Evolutionary conservation across 1,140 invertebrate genomes (phyloP).

Genomic region (Dendroctonus valens): DNA sequence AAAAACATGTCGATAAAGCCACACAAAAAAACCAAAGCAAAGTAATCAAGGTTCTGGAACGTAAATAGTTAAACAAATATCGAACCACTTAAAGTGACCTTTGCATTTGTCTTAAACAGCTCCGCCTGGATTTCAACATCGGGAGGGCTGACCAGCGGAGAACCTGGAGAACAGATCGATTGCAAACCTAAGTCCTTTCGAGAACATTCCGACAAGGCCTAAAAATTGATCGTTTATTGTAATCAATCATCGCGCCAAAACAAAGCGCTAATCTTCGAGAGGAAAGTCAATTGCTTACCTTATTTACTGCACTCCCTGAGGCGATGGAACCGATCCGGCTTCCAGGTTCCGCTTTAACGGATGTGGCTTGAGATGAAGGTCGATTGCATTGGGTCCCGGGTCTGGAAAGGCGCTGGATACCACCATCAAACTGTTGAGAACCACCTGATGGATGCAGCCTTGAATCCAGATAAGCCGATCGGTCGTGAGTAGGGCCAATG

Average conservation of each 20-base stretch:
- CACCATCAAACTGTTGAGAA: not conserved
- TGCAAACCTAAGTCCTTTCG: conserved; percentile 54
- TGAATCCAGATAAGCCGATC: no score
- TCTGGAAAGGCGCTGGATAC: no score
- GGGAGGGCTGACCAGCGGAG: conserved; percentile 46
- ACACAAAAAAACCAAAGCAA: no score
- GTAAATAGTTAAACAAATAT: no score
- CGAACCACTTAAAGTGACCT: conserved; percentile 39
- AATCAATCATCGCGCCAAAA: no score
- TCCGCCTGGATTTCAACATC: conserved; percentile 45
- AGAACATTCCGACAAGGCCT: conserved; percentile 56
- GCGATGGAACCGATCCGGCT: conserved; percentile 55
- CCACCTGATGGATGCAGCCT: no score
- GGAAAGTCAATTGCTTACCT: conserved; percentile 33
- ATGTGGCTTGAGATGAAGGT: conserved; percentile 59
- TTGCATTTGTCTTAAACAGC: conserved; percentile 40
- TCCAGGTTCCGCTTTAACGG: conserved; percentile 63
- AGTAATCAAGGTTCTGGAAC: no score
- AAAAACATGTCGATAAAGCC: no score
- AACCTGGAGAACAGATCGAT: conserved; percentile 51
- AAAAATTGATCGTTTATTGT: conserved; percentile 25
- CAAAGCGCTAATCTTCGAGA: no score
- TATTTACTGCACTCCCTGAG: conserved; percentile 51
- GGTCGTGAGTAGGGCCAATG: no score
- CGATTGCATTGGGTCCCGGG: conserved; percentile 46